phyloP scores from a whole-genome alignment of 2,113 vertebrate genomes.

The Nesospiza acunhae region DNA sequence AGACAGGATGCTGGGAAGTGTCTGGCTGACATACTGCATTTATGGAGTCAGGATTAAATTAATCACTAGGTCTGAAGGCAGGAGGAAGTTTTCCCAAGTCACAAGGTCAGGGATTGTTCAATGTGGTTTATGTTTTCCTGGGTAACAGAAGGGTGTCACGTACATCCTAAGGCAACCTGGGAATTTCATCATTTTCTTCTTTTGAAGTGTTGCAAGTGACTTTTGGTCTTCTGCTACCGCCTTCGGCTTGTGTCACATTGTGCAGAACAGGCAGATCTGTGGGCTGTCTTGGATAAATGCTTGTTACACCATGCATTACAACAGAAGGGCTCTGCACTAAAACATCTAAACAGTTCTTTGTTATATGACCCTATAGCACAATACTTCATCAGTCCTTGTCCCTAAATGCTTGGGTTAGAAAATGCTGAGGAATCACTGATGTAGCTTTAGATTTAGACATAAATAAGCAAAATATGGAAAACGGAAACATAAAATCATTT shows the following conservation, averaged over 20 bases:
- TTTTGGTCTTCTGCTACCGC: background rate
- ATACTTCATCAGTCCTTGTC: background rate
- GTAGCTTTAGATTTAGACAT: background rate
- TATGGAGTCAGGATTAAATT: constrained; percentile 26
- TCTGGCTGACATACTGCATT: background rate
- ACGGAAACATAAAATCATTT: background rate
- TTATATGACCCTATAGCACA: background rate
- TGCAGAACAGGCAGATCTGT: background rate
- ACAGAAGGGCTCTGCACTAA: background rate
- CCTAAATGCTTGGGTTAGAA: background rate
- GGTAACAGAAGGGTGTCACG: background rate
- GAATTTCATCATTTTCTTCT: background rate
- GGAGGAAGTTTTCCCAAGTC: background rate
- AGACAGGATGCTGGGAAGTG: background rate
- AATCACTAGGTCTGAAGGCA: constrained; percentile 1
- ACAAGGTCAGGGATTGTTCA: background rate
- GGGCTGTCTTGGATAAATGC: background rate
- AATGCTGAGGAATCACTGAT: background rate
- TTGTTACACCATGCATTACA: background rate
- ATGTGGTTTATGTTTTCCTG: background rate
- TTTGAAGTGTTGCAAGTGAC: background rate
- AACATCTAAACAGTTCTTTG: background rate
- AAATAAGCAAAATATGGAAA: background rate
- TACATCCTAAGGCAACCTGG: background rate
- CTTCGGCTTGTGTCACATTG: background rate